These are phyloP conservation scores for Myotis myotis DNA, from an alignment of 2,797 vertebrate species.

Conservation along the genomic window DNA sequence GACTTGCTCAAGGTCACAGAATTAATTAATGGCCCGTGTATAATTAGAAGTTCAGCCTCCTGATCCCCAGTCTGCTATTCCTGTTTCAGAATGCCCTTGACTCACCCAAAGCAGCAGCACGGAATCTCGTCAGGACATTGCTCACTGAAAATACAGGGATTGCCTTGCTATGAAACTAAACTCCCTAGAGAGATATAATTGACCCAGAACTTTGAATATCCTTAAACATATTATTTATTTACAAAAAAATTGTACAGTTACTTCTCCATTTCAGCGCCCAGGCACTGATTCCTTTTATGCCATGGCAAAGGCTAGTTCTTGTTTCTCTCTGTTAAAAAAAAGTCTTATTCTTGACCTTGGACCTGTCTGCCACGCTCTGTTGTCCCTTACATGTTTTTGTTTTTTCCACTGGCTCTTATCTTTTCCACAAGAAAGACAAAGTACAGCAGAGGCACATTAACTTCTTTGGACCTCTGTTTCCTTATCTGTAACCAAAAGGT, in stretches of 20 bases:
- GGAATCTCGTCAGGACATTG: not conserved
- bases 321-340: not conserved
- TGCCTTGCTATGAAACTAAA: not conserved
- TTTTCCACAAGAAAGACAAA: not conserved
- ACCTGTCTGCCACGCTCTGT: not conserved
- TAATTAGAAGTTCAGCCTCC: not conserved
- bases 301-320: not conserved
- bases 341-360: not conserved
- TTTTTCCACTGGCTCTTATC: not conserved
- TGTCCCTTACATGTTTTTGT: not conserved
- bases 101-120: not conserved
- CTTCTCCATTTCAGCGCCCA: not conserved
- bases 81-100: not conserved
- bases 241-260: not conserved
- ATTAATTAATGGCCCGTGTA: not conserved
- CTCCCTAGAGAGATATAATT: not conserved
- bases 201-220: not conserved
- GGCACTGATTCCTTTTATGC: not conserved
- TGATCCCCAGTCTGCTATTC: not conserved
- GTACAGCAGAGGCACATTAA: not conserved
- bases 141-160: not conserved
- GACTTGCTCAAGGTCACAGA: constrained; percentile 19
- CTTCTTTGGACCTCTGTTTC: not conserved
- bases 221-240: not conserved
- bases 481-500: not conserved